Evolutionary conservation across 2,888 invertebrate species (phyloP).

Genomic region (Sipha maydis): DNA sequence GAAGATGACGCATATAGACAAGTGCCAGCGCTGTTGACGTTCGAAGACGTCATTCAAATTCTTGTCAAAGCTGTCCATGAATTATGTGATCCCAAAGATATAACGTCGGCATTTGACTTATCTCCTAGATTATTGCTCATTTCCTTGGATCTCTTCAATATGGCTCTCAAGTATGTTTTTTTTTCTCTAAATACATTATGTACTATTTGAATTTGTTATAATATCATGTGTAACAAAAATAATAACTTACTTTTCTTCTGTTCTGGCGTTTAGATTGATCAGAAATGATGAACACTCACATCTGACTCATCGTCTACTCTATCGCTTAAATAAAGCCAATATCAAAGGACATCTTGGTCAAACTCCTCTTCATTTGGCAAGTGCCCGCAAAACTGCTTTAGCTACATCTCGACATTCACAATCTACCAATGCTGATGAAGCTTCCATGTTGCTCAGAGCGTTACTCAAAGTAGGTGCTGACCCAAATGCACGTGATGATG

Average conservation of each 20-base stretch:
- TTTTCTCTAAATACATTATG: not conserved
- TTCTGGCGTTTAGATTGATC: slow-evolving; percentile 65
- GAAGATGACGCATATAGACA: slow-evolving; percentile 74
- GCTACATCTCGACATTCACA: slow-evolving; percentile 73
- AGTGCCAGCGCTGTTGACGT: slow-evolving; percentile 77
- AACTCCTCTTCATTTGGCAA: slow-evolving; percentile 83
- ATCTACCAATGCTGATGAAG: slow-evolving; percentile 78
- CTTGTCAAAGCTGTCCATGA: slow-evolving; percentile 69
- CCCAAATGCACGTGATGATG: slow-evolving; percentile 81
- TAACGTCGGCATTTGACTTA: slow-evolving; percentile 16
- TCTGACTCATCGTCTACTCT: slow-evolving; percentile 65
- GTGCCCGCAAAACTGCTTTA: slow-evolving; percentile 80
- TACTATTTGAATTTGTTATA: slow-evolving; percentile 67
- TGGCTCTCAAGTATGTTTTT: slow-evolving; percentile 54
- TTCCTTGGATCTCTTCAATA: slow-evolving; percentile 60
- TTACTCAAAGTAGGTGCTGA: slow-evolving; percentile 85
- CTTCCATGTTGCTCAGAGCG: slow-evolving; percentile 73
- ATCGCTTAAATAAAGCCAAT: slow-evolving; percentile 71
- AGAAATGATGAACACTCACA: slow-evolving; percentile 66
- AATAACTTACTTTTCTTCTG: not conserved
- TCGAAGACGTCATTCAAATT: slow-evolving; percentile 75
- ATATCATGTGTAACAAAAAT: not conserved
- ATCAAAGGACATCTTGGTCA: slow-evolving; percentile 74
- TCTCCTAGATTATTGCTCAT: slow-evolving; percentile 59
- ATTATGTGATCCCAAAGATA: slow-evolving; percentile 71